Conservation (phyloP, 2,888 invertebrate species). For the Trachelus stipa region DNA sequence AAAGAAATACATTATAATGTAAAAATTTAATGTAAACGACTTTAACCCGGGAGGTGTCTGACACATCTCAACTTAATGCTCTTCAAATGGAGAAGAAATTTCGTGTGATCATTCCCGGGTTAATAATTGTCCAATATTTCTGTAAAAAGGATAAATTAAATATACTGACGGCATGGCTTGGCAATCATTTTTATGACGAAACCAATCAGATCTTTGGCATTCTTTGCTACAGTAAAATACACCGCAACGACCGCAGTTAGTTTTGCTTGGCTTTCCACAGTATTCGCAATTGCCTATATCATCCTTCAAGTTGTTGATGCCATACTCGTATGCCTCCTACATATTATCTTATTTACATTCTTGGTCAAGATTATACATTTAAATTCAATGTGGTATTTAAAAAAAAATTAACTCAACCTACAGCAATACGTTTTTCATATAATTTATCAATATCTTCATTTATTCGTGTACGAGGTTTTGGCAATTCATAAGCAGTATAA, state of each 20-base stretch:
- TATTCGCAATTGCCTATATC: slow-evolving; percentile 34
- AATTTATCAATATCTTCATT: slow-evolving; percentile 35
- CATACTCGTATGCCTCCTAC: slow-evolving; percentile 51
- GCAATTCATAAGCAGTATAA: slow-evolving; percentile 50
- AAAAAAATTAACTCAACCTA: slow-evolving; percentile 22
- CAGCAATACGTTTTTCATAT: slow-evolving; percentile 46
- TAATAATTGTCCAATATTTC: neutral
- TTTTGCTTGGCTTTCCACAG: slow-evolving; percentile 30
- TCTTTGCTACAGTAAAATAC: slow-evolving; percentile 51
- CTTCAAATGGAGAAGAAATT: too few relatives aligned
- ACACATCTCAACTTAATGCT: too few relatives aligned
- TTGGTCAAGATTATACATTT: neutral
- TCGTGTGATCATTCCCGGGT: too few relatives aligned
- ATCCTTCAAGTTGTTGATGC: slow-evolving; percentile 32
- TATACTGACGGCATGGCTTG: slow-evolving; percentile 50
- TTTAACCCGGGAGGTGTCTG: neutral
- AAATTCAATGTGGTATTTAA: neutral
- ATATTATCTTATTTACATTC: neutral
- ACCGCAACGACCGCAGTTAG: slow-evolving; percentile 45
- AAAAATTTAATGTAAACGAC: neutral
- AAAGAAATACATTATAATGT: neutral
- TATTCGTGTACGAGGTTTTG: slow-evolving; percentile 41
- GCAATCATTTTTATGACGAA: slow-evolving; percentile 50
- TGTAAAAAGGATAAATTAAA: neutral
- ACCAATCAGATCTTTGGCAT: slow-evolving; percentile 57